phyloP scores from a whole-genome alignment of 2,797 vertebrate genomes.

The Pygocentrus nattereri region DNA sequence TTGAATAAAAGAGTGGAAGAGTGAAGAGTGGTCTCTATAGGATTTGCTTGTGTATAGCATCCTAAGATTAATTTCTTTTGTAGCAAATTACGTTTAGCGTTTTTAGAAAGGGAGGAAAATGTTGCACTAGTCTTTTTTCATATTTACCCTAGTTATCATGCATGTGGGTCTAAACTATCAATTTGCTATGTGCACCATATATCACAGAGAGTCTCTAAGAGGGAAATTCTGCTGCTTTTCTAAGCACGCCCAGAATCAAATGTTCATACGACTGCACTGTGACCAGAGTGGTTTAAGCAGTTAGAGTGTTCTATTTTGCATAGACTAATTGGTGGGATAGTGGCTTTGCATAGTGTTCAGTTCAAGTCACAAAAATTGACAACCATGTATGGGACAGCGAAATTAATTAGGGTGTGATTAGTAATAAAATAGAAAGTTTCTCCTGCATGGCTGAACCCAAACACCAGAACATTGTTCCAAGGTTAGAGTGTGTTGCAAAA shows the following conservation, averaged over 20 bases:
- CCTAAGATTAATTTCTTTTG: too few species aligned
- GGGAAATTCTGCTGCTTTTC: background rate
- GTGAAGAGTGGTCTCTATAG: too few species aligned
- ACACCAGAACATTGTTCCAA: slow-evolving; percentile 21
- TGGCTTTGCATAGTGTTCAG: slow-evolving; percentile 10
- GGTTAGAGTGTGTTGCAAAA: slow-evolving; percentile 27
- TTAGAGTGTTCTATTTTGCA: background rate
- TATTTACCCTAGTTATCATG: too few species aligned
- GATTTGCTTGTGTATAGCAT: too few species aligned
- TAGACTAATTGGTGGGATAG: slow-evolving; percentile 11
- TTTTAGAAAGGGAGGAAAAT: too few species aligned
- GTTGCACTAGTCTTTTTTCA: background rate
- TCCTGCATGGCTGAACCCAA: slow-evolving; percentile 30
- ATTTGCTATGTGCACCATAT: background rate
- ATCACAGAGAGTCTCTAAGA: background rate
- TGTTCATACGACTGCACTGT: background rate
- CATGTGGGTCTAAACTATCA: background rate
- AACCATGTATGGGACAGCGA: background rate
- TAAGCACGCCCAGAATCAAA: background rate
- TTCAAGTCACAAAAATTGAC: slow-evolving; percentile 27
- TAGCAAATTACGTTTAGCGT: too few species aligned
- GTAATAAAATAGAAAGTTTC: slow-evolving; percentile 29
- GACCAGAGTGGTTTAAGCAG: background rate
- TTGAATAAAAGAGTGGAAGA: too few species aligned
- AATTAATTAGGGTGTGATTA: slow-evolving; percentile 52